phyloP scores from a whole-genome alignment of 1,140 invertebrate species.

The Solenopsis fugax region DNA sequence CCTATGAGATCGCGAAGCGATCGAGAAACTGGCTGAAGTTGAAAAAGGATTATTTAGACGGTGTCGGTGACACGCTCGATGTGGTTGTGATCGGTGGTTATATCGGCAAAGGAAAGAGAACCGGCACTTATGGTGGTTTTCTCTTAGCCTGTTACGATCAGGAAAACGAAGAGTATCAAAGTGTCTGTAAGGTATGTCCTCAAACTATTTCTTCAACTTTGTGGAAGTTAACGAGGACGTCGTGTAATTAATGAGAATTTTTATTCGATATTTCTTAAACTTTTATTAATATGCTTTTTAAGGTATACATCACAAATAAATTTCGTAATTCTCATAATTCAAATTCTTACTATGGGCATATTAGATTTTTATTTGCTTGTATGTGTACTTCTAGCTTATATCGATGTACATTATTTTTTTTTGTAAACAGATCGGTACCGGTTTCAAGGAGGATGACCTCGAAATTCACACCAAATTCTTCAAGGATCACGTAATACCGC shows the following conservation, averaged over 20 bases:
- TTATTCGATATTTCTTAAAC: constrained; percentile 1
- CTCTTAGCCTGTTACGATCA: constrained; percentile 98
- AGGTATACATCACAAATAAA: not conserved
- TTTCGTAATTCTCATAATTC: not conserved
- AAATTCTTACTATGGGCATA: not conserved
- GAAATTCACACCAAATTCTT: constrained; percentile 92
- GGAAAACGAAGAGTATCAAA: constrained; percentile 97
- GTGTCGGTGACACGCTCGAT: constrained; percentile 97
- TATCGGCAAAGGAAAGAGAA: constrained; percentile 96
- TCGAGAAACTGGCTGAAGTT: constrained; percentile 99
- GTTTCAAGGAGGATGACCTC: constrained; percentile 97
- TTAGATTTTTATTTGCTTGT: constrained; percentile 3
- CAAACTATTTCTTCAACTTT: not conserved
- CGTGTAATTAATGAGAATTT: not conserved
- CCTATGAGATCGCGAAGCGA: constrained; percentile 99
- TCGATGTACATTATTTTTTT: constrained; percentile 66
- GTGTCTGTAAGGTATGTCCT: constrained; percentile 92
- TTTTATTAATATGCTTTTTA: not conserved
- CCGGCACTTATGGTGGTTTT: constrained; percentile 98
- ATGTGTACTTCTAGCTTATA: constrained; percentile 29
- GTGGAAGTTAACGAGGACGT: not conserved
- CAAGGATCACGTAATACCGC: constrained; percentile 91
- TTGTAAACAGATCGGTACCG: constrained; percentile 95
- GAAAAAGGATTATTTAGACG: constrained; percentile 97
- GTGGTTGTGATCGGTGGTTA: constrained; percentile 99